Base-by-base conservation (phyloP, 2,113 vertebrate genomes). In the Crotalus horridus region DNA sequence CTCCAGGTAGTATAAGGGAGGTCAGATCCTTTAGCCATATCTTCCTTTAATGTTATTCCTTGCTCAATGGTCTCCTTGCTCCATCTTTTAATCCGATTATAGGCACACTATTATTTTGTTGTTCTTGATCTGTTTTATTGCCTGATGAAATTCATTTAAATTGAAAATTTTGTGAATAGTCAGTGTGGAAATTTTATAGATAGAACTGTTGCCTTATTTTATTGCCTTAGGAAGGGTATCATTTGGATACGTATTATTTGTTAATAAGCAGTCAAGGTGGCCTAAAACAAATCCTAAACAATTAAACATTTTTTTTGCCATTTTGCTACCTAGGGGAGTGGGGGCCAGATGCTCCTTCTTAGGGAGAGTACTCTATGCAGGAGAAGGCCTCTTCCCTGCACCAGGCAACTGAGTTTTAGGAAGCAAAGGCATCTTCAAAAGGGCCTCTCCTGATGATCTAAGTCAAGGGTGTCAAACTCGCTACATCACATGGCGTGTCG, bases 121-220 rank as follows among this genome's bases (percentile, higher is more conserved):
- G 23, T 48, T 64, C 53, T 23, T 20, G 12, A 54, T 1, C 61
- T 64, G 54, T 8, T n/a, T 69, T 39, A 26, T 43, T 81, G 93
- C 91, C 69, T 94, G 29, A 88, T 93, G 87, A 64, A 0, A 15
- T 33, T 26, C 48, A 86, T 89, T 95, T 93, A 93, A 92, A 43
- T 54, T 92, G 87, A 59, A 94, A 86, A 88, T 0, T 0, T 20
- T 92, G 92, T 17, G 3, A 94, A 13, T 24, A 89, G 20, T 43
- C 21, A 64, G 7, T 26, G 51, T 43, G 58, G 24, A 29, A 58
- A 88, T 61, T 69, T 92, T 91, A 91, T 90, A 61, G 7, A 9
- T 93, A 86, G 6, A 58, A 85, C 5, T 48, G 69, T 88, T 93
- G 39, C 39, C 39, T 39, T 39, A 39, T 39, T 39, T 39, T 39